Evolutionary conservation across 2,113 vertebrate species (phyloP).

Genomic region (Sclerurus mexicanus): DNA sequence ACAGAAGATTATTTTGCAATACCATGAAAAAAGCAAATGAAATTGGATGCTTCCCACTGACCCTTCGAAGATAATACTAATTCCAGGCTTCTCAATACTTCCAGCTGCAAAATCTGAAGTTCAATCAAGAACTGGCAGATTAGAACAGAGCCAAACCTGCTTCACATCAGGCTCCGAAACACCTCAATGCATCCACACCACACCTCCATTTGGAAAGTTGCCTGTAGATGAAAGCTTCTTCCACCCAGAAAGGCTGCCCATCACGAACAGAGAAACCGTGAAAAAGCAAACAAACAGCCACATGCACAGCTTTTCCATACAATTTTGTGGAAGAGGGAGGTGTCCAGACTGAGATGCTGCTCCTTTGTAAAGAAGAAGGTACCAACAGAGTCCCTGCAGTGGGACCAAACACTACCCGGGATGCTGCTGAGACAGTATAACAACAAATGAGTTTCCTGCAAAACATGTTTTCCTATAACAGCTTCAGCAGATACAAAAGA

Average conservation of each 20-base stretch:
- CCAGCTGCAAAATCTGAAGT: not conserved
- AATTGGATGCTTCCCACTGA: not conserved
- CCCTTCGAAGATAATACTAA: constrained; percentile 15
- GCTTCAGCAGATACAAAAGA: not conserved
- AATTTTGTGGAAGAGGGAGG: not conserved
- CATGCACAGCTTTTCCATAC: not conserved
- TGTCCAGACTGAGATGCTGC: not conserved
- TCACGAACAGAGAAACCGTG: not conserved
- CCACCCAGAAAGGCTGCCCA: not conserved
- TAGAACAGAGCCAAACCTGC: not conserved
- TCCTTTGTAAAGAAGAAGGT: not conserved
- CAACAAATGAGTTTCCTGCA: not conserved
- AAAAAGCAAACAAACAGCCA: not conserved
- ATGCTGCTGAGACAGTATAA: not conserved
- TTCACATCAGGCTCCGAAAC: not conserved
- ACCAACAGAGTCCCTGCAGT: accelerated
- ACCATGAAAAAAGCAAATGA: not conserved
- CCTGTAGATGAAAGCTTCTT: not conserved
- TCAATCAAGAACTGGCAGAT: not conserved
- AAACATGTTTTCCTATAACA: not conserved
- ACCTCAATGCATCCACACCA: not conserved
- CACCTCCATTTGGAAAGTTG: not conserved
- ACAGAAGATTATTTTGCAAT: not conserved
- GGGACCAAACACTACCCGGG: not conserved
- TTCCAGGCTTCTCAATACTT: not conserved